phyloP scores from a whole-genome alignment of 2,888 invertebrate species.

The Lathronympha strigana region DNA sequence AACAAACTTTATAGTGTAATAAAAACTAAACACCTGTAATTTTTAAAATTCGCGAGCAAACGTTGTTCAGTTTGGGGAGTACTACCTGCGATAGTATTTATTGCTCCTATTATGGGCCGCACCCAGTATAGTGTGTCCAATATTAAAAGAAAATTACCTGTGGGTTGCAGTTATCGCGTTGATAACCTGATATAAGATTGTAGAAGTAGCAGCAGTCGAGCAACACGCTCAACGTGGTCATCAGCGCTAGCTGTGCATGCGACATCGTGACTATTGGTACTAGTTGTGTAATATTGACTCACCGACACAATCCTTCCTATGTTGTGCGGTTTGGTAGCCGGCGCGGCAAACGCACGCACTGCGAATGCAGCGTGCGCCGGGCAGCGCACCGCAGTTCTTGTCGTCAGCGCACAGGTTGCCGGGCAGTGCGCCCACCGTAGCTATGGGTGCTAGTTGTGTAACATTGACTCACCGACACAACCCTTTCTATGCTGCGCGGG shows the following conservation, averaged over 20 bases:
- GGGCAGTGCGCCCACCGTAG: background rate
- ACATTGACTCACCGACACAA: conserved; percentile 69
- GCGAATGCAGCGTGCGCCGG: conserved; percentile 88
- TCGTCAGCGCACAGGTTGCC: conserved; percentile 44
- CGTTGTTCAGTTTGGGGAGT: no score
- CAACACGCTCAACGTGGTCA: background rate
- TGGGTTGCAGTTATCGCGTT: no score
- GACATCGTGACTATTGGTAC: background rate
- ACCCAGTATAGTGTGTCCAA: no score
- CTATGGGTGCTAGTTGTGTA: background rate
- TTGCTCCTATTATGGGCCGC: no score
- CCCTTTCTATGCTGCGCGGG: conserved; percentile 76
- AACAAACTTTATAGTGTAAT: no score
- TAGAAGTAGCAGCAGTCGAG: no score
- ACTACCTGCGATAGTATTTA: no score
- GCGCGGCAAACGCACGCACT: conserved; percentile 90
- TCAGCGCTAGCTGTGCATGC: background rate
- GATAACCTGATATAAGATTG: no score
- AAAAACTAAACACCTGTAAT: no score
- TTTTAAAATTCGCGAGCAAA: no score
- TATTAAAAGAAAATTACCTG: no score
- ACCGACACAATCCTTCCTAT: conserved; percentile 79
- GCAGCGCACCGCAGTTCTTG: conserved; percentile 83
- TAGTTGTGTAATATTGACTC: conserved; percentile 50
- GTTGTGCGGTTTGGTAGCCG: conserved; percentile 76